Base-by-base conservation (phyloP, 2,888 invertebrate genomes). In the Cantharis flavilabris region DNA sequence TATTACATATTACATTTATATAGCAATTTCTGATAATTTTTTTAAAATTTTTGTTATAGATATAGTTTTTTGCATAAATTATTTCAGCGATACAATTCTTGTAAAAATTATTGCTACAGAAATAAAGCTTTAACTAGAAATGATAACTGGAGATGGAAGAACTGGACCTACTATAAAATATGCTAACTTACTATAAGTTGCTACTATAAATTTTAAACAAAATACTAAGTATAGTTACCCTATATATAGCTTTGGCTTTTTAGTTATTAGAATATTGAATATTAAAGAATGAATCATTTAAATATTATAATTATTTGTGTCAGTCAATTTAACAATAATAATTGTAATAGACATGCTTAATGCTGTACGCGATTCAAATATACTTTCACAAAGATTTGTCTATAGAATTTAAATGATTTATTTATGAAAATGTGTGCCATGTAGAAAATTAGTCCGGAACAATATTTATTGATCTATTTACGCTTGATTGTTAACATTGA, bases 341-440 rank as follows among this genome's bases (percentile, higher is more conserved):
- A 69, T 67, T 67, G 18, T 18, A 67, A 49, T 30, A 67, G 14
- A 20, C 62, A 28, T 69, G 67, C 65, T 62, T 70, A 74, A 74
- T 74, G 63, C 74, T 18, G 18, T 33, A 30, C 73, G 20, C 69
- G 73, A 62, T 62, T 70, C 62, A 62, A 73, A 67, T 64, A 67
- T 64, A 74, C 74, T 74, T 74, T 74, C 74, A 70, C 74, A 69
- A 69, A 69, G 26, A 14, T 26, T 10, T 20, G 62, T 62, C 14
- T 69, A 14, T 49, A 26, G 70, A 63, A 70, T 70, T 30, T 23
- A 18, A 70, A 70, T 23, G 14, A 63, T 26, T 69, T 64, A 70
- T 9, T 74, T 20, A 65, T 4, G 30, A 14, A 70, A 33, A 70
- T 74, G 63, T 70, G 20, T 74, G 74, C 62, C 74, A 74, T 3